A percentile compares a stretch with the other conserved stretches of the same genome.
These are phyloP conservation scores for Anguilla japonica DNA, from an alignment of 2,113 vertebrate genomes.

Conservation along the genomic window DNA sequence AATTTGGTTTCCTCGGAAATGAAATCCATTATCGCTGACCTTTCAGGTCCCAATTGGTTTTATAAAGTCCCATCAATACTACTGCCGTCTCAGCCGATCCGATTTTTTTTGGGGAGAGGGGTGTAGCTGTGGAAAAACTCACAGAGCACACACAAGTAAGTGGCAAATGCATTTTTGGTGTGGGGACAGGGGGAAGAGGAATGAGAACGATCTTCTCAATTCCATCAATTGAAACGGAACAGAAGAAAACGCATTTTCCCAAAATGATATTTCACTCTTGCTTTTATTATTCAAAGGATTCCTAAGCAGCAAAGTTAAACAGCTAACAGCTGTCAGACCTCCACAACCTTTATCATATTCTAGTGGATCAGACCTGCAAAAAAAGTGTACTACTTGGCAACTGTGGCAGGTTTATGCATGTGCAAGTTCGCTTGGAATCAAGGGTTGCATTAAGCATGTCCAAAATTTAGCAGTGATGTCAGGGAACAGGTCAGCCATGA, in stretches of 20 bases:
- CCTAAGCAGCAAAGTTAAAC: not conserved
- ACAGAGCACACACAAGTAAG: not conserved
- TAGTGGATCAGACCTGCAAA: not conserved
- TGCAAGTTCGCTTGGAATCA: not conserved
- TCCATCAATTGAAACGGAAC: not conserved
- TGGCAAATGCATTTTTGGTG: not conserved
- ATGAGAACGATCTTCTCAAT: not conserved
- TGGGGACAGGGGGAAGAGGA: not conserved
- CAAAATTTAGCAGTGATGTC: not conserved
- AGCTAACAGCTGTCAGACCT: not conserved
- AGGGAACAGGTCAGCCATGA: not conserved
- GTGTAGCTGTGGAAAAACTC: not conserved
- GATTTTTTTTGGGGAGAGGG: not conserved
- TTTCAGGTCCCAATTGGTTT: not conserved
- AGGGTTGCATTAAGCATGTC: not conserved
- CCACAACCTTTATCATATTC: not conserved
- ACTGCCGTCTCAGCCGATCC: not conserved
- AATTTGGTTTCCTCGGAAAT: conserved; percentile 1
- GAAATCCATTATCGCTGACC: conserved; percentile 1
- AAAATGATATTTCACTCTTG: not conserved
- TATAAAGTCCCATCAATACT: not conserved
- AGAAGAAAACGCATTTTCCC: not conserved
- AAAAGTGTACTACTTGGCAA: not conserved
- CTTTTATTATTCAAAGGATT: not conserved
- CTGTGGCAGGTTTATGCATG: not conserved